Conservation (phyloP, 2,888 invertebrate species). For the Dolichopus griseipennis region DNA sequence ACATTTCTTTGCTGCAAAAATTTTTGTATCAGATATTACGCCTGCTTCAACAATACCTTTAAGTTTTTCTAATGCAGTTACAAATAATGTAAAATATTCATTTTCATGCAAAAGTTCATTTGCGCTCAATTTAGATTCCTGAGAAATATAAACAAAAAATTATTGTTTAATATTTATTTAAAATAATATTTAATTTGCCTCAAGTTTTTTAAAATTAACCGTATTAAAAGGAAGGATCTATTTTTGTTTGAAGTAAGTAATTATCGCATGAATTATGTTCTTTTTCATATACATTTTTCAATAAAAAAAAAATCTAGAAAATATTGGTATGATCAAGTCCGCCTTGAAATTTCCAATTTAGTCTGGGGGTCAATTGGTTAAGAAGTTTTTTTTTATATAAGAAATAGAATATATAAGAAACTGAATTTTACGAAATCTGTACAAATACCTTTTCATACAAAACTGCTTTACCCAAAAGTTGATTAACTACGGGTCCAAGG, state of each 20-base stretch:
- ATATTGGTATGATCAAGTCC: no score
- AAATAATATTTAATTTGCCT: no score
- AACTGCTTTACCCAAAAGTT: slow-evolving; percentile 20
- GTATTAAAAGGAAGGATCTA: no score
- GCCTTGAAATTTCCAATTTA: background rate
- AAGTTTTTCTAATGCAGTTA: slow-evolving; percentile 17
- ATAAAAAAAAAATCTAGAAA: no score
- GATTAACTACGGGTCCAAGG: slow-evolving; percentile 19
- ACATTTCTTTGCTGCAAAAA: slow-evolving; percentile 11
- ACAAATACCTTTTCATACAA: slow-evolving; percentile 20
- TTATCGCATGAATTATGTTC: no score
- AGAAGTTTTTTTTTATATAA: background rate
- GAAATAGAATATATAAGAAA: background rate
- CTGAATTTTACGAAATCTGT: background rate
- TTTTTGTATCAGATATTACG: slow-evolving; percentile 12
- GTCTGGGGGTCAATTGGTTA: background rate
- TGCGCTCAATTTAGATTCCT: slow-evolving; percentile 14
- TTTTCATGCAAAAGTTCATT: slow-evolving; percentile 17
- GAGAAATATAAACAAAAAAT: background rate
- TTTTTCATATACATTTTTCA: no score
- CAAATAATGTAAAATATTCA: slow-evolving; percentile 17
- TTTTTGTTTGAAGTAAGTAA: no score
- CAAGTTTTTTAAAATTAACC: no score
- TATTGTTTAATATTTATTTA: no score
- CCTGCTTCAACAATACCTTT: slow-evolving; percentile 16